Percentiles rank a stretch among this genome's conserved stretches.
Evolutionary conservation across 2,888 invertebrate genomes (phyloP).

Genomic region (Epicampocera succincta): DNA sequence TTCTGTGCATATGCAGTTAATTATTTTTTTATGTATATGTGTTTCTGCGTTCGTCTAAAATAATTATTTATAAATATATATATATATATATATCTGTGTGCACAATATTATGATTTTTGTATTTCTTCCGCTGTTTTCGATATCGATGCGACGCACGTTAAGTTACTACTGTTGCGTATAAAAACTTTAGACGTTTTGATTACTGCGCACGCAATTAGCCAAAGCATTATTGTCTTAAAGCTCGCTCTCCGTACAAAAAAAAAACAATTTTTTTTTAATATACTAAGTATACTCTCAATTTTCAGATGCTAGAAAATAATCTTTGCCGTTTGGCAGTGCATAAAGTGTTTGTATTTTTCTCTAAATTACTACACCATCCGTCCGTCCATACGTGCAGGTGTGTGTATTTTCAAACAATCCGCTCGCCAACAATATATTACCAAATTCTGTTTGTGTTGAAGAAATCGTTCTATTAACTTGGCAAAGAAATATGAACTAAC

Average conservation of each 20-base stretch:
- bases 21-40: neutral
- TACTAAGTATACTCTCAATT: neutral
- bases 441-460: constrained; percentile 17
- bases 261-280: neutral
- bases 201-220: constrained; percentile 57
- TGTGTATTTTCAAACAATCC: constrained; percentile 1
- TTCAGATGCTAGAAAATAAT: neutral
- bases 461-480: constrained; percentile 28
- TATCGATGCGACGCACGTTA: constrained; percentile 55
- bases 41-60: neutral
- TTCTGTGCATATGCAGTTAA: constrained; percentile 4
- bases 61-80: neutral
- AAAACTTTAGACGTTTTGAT: constrained; percentile 40
- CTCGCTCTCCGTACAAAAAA: constrained; percentile 17
- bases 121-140: constrained; percentile 12
- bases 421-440: neutral
- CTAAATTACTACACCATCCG: too few relatives aligned
- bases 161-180: constrained; percentile 64
- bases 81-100: too few relatives aligned
- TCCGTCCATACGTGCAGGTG: too few relatives aligned
- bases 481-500: constrained; percentile 1
- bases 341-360: too few relatives aligned
- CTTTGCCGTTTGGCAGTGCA: too few relatives aligned
- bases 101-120: neutral
- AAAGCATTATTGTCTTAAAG: constrained; percentile 32